Evolutionary conservation across 2,888 invertebrate species (phyloP).

Genomic region (Habrosyne pyritoides): DNA sequence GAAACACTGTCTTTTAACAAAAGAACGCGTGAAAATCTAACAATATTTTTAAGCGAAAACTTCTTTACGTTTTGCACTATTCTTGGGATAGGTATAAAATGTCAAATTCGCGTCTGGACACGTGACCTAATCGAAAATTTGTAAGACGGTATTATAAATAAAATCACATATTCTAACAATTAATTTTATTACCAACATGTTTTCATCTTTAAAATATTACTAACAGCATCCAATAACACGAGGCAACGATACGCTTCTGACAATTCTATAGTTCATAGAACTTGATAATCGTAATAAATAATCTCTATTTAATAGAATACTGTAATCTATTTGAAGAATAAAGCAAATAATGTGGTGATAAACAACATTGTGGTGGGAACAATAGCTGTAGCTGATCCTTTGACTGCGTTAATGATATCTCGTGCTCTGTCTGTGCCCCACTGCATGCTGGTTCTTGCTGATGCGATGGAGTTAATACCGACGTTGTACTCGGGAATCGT

Average conservation of each 20-base stretch:
- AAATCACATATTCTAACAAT: background rate
- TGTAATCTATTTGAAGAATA: slow-evolving; percentile 47
- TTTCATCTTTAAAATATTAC: background rate
- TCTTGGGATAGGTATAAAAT: too few species aligned
- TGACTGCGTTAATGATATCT: slow-evolving; percentile 50
- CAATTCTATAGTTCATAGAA: background rate
- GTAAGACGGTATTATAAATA: background rate
- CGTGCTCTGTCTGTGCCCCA: slow-evolving; percentile 64
- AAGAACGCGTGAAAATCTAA: too few species aligned
- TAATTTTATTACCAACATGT: background rate
- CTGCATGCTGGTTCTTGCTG: slow-evolving; percentile 54
- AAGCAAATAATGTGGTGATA: slow-evolving; percentile 42
- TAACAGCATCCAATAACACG: background rate
- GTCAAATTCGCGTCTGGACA: too few species aligned
- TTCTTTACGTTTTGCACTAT: too few species aligned
- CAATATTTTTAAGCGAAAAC: too few species aligned
- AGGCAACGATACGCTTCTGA: background rate
- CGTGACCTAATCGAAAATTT: background rate
- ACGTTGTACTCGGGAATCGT: slow-evolving; percentile 51
- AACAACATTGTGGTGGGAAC: slow-evolving; percentile 54
- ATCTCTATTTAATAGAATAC: slow-evolving; percentile 4
- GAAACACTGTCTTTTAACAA: too few species aligned
- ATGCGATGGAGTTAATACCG: slow-evolving; percentile 55
- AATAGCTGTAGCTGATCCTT: slow-evolving; percentile 48
- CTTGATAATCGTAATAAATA: background rate